phyloP scores from a whole-genome alignment of 2,888 invertebrate species.

The Piscicola geometra region DNA sequence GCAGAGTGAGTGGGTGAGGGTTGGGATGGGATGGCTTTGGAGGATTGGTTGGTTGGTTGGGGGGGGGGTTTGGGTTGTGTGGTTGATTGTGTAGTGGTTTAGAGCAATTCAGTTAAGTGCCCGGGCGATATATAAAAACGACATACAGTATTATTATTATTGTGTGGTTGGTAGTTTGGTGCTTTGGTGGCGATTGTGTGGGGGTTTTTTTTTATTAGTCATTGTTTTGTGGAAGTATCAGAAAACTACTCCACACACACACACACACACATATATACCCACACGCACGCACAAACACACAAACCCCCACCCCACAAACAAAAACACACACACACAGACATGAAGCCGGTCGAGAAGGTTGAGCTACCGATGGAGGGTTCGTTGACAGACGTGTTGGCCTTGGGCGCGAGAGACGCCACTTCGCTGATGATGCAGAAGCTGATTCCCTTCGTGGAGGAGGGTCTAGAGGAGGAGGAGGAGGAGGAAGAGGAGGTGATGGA shows the following conservation, averaged over 20 bases:
- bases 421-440: slow-evolving; percentile 18
- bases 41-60: background rate
- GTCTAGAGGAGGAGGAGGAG: slow-evolving; percentile 16
- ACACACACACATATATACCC: too few relatives aligned
- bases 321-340: too few relatives aligned
- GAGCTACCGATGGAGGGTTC: slow-evolving; percentile 20
- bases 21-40: background rate
- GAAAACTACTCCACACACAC: too few relatives aligned
- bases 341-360: slow-evolving; percentile 26
- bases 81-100: background rate
- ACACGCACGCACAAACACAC: too few relatives aligned
- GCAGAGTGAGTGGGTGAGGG: slow-evolving; percentile 9
- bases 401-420: slow-evolving; percentile 7
- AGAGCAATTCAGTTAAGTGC: background rate
- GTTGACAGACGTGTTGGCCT: slow-evolving; percentile 22
- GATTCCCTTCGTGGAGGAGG: background rate
- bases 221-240: too few relatives aligned
- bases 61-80: background rate
- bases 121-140: too few relatives aligned
- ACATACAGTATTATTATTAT: too few relatives aligned
- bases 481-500: slow-evolving; percentile 27
- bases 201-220: too few relatives aligned
- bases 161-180: too few relatives aligned
- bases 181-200: too few relatives aligned
- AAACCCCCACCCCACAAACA: too few relatives aligned